These are phyloP conservation scores for Jordanella pulchra DNA, from an alignment of 2,797 vertebrate genomes.

Conservation along the genomic window DNA sequence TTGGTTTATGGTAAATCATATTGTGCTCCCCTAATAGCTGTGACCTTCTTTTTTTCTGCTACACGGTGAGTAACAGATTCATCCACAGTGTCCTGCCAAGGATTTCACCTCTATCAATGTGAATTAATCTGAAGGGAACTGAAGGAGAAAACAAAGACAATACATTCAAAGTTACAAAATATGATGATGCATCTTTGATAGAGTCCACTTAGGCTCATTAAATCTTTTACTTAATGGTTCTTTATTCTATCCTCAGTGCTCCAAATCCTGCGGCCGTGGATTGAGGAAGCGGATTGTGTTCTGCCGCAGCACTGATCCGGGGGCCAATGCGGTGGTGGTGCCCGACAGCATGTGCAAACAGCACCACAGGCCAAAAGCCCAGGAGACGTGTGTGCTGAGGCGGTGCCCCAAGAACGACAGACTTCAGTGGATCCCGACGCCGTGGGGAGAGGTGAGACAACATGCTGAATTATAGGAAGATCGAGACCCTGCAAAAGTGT, in stretches of 20 bases:
- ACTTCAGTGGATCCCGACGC: constrained; percentile 88
- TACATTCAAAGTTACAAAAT: constrained; percentile 9
- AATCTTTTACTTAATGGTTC: constrained; percentile 13
- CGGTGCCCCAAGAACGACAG: constrained; percentile 91
- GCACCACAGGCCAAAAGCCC: constrained; percentile 82
- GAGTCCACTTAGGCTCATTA: constrained; percentile 6
- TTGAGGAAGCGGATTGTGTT: constrained; percentile 86
- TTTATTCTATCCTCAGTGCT: constrained; percentile 81
- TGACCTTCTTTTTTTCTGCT: constrained; percentile 56
- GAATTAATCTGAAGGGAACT: constrained; percentile 18
- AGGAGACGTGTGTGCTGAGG: constrained; percentile 89
- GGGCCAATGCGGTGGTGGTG: constrained; percentile 74
- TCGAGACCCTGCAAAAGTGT: not conserved
- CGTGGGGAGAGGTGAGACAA: constrained; percentile 89
- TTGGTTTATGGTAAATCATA: constrained; percentile 63
- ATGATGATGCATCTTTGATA: not conserved
- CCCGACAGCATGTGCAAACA: constrained; percentile 85
- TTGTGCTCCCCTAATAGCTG: constrained; percentile 50
- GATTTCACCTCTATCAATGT: constrained; percentile 42
- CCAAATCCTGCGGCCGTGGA: constrained; percentile 94
- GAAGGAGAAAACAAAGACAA: constrained; percentile 53
- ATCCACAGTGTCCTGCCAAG: constrained; percentile 27
- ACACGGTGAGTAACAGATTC: constrained; percentile 45
- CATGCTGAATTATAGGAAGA: not conserved
- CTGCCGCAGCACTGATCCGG: constrained; percentile 81